Conservation (phyloP, 64 coral and sea anemone genomes). For the Montipora sp. region DNA sequence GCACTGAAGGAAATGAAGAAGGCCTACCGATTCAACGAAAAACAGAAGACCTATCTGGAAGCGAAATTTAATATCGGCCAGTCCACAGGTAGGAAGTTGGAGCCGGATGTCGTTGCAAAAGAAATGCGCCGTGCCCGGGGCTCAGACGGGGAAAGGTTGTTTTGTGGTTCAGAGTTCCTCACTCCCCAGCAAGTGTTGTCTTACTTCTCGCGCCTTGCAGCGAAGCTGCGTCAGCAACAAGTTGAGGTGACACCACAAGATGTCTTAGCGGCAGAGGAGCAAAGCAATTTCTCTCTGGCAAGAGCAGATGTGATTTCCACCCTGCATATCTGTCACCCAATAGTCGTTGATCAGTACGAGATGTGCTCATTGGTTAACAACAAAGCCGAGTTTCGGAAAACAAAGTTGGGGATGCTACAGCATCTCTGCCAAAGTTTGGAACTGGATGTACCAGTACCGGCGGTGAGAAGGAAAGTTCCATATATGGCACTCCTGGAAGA, state of each 20-base stretch:
- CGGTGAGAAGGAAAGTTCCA: slow-evolving; percentile 15
- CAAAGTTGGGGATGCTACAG: slow-evolving; percentile 47
- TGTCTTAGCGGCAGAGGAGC: slow-evolving; percentile 33
- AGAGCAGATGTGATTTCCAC: slow-evolving; percentile 28
- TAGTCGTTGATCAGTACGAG: slow-evolving; percentile 49
- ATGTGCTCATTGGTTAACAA: slow-evolving; percentile 28
- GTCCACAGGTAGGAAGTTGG: slow-evolving; percentile 37
- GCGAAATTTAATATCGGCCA: slow-evolving; percentile 66
- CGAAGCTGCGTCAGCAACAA: slow-evolving; percentile 45
- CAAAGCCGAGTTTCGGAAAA: not conserved
- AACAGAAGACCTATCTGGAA: slow-evolving; percentile 39
- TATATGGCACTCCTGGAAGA: slow-evolving; percentile 11
- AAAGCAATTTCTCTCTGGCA: slow-evolving; percentile 27
- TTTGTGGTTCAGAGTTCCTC: slow-evolving; percentile 56
- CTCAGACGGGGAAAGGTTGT: slow-evolving; percentile 42
- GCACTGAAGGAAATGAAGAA: slow-evolving; percentile 53
- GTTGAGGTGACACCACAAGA: slow-evolving; percentile 36
- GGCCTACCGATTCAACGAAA: slow-evolving; percentile 57
- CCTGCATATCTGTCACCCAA: slow-evolving; percentile 36
- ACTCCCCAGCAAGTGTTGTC: slow-evolving; percentile 62
- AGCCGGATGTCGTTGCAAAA: slow-evolving; percentile 61
- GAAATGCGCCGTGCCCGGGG: slow-evolving; percentile 55
- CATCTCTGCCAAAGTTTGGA: slow-evolving; percentile 10
- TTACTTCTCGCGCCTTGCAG: slow-evolving; percentile 49
- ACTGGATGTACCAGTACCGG: not conserved